A percentile compares a stretch with the other conserved stretches of the same genome.
Conservation (phyloP, 2,113 vertebrate species). For the Dasyprocta punctata region DNA sequence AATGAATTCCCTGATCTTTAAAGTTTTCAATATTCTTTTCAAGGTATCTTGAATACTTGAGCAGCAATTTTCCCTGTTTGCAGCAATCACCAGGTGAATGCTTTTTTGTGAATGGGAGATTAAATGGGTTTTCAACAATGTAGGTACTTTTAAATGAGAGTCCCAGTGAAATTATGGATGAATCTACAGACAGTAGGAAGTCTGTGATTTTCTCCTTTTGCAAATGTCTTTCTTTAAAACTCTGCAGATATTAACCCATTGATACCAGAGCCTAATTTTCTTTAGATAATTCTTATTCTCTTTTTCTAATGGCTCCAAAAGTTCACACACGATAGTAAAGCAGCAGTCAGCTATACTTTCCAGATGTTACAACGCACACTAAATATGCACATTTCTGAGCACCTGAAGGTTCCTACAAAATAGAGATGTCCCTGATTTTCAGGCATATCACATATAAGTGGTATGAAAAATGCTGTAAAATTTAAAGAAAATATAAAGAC, state of each 20-base stretch:
- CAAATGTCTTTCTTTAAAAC: conserved; percentile 52
- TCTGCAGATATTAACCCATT: conserved; percentile 52
- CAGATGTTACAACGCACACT: background rate
- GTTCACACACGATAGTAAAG: background rate
- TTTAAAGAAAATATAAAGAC: background rate
- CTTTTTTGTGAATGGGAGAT: conserved; percentile 75
- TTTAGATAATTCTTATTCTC: background rate
- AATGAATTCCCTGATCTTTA: conserved; percentile 48
- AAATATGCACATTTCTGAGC: background rate
- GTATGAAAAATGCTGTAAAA: background rate
- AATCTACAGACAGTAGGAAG: conserved; percentile 70
- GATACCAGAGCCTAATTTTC: background rate
- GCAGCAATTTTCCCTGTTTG: conserved; percentile 63
- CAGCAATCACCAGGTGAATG: conserved; percentile 69
- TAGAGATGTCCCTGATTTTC: background rate
- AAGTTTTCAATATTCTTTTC: conserved; percentile 69
- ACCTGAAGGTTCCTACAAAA: background rate
- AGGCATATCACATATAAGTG: background rate
- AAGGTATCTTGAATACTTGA: conserved; percentile 63
- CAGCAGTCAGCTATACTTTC: background rate
- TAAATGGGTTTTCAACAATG: conserved; percentile 72
- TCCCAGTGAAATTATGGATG: conserved; percentile 58
- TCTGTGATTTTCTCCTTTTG: conserved; percentile 60
- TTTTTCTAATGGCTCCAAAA: background rate
- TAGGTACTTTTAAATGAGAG: conserved; percentile 69